Conservation (phyloP, 2,888 invertebrate species). For the Tetanocera ferruginea region DNA sequence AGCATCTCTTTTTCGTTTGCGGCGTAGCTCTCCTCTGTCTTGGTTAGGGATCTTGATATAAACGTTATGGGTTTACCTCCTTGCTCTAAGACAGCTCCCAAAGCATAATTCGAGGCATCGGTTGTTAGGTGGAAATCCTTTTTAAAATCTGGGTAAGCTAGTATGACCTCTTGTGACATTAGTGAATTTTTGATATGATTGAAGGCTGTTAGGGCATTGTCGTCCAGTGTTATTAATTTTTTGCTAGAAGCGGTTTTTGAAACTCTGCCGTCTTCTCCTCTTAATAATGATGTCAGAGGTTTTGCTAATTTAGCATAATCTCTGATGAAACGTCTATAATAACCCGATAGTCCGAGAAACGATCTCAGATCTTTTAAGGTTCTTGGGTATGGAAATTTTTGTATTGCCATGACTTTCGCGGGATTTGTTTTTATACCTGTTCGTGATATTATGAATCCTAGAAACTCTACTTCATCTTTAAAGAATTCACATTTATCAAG, state of each 20-base stretch:
- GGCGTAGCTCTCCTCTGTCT: slow-evolving; percentile 7
- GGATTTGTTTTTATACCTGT: slow-evolving; percentile 32
- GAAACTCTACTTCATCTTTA: slow-evolving; percentile 22
- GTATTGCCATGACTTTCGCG: slow-evolving; percentile 32
- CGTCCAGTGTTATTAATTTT: background rate
- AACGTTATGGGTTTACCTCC: too few species aligned
- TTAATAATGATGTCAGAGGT: slow-evolving; percentile 37
- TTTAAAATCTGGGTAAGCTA: too few species aligned
- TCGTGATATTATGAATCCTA: slow-evolving; percentile 14
- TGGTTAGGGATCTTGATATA: slow-evolving; percentile 16
- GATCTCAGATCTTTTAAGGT: slow-evolving; percentile 33
- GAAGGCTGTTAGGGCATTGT: too few species aligned
- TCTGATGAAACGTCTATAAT: too few species aligned
- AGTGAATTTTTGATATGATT: slow-evolving; percentile 6
- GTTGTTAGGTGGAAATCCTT: too few species aligned
- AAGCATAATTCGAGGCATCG: too few species aligned
- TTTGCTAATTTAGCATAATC: slow-evolving; percentile 37
- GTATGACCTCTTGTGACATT: background rate
- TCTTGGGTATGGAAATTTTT: slow-evolving; percentile 20
- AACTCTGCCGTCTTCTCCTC: slow-evolving; percentile 33
- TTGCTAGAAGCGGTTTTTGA: slow-evolving; percentile 28
- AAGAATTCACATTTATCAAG: slow-evolving; percentile 36
- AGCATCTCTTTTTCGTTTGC: slow-evolving; percentile 27
- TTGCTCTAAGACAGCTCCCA: too few species aligned
- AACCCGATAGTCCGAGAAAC: slow-evolving; percentile 37